Evolutionary conservation across 1,140 invertebrate genomes (phyloP).

Genomic region (Sitodiplosis mosellana): DNA sequence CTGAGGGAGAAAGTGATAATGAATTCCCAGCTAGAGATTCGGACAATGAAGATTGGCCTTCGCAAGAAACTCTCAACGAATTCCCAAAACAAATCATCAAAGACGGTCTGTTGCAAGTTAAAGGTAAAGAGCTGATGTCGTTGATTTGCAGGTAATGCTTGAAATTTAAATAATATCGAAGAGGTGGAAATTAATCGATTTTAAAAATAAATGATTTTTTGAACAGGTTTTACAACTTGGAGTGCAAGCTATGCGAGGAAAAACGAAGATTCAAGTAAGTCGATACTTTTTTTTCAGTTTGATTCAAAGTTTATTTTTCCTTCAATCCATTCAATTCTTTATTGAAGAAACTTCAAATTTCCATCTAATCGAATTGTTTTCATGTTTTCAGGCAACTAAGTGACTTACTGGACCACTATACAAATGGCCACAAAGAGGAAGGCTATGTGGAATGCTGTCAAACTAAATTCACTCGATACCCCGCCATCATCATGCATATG

Average conservation of each 20-base stretch:
- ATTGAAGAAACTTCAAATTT: too few relatives aligned
- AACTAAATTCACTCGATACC: not conserved
- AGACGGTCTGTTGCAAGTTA: conserved; percentile 1
- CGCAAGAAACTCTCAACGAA: not conserved
- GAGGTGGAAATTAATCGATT: too few relatives aligned
- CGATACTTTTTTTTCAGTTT: too few relatives aligned
- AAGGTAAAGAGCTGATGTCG: conserved; percentile 1
- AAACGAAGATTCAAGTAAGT: not conserved
- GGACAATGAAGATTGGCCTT: conserved; percentile 3
- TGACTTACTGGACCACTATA: not conserved
- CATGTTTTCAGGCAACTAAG: not conserved
- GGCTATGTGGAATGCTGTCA: conserved; percentile 1
- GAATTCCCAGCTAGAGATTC: conserved; percentile 2
- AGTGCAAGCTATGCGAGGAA: not conserved
- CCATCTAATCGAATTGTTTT: too few relatives aligned
- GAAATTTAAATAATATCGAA: too few relatives aligned
- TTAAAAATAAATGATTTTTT: too few relatives aligned
- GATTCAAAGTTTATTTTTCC: too few relatives aligned
- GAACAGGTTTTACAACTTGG: conserved; percentile 1
- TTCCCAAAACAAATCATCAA: conserved; percentile 1
- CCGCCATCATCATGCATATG: conserved; percentile 1
- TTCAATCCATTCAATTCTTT: too few relatives aligned
- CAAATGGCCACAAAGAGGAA: not conserved
- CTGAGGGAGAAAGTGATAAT: conserved; percentile 1
- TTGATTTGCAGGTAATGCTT: conserved; percentile 1